Conservation (phyloP, 2,113 vertebrate species). For the Edolisoma coerulescens region DNA sequence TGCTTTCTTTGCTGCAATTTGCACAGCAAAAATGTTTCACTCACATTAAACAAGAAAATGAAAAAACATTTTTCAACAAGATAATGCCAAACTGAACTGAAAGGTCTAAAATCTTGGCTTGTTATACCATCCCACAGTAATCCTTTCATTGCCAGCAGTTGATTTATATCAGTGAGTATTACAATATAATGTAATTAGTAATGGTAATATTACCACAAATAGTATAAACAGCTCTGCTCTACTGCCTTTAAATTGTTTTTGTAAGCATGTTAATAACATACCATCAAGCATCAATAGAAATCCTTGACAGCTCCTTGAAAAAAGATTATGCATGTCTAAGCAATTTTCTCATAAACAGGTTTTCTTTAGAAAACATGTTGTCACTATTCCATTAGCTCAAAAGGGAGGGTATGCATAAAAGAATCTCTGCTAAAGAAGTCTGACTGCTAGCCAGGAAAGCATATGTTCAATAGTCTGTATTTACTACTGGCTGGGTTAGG, state of each 20-base stretch:
- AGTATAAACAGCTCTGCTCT: conserved; percentile 8
- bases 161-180: conserved; percentile 29
- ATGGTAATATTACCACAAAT: conserved; percentile 12
- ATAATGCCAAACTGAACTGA: background rate
- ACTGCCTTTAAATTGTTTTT: conserved; percentile 38
- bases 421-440: background rate
- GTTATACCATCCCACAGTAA: background rate
- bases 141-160: background rate
- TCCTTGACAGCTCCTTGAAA: conserved; percentile 26
- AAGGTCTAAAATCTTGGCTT: conserved; percentile 1
- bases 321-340: conserved; percentile 39
- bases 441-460: conserved; percentile 37
- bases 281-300: conserved; percentile 31
- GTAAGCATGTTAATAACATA: conserved; percentile 43
- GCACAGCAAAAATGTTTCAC: background rate
- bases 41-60: background rate
- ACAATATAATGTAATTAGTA: conserved; percentile 38
- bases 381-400: conserved; percentile 41
- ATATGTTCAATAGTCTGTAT: background rate
- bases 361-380: conserved; percentile 46
- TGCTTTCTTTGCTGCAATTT: background rate
- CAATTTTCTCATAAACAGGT: conserved; percentile 34
- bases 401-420: background rate
- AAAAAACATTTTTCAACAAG: background rate
- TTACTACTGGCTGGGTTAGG: background rate